phyloP scores from a whole-genome alignment of 2,888 invertebrate genomes.

The Drosophila yooni region DNA sequence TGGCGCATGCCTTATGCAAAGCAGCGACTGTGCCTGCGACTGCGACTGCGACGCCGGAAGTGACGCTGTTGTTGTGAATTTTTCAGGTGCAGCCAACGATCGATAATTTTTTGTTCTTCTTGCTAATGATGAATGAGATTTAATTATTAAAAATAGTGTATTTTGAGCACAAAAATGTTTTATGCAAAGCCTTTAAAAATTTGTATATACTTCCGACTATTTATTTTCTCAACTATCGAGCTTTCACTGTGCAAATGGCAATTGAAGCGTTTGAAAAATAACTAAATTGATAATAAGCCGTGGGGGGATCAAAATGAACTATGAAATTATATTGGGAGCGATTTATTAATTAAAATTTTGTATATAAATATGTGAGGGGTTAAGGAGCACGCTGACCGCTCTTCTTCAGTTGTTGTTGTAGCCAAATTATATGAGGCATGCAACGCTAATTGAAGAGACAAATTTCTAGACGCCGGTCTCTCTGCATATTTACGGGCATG shows the following conservation, averaged over 20 bases:
- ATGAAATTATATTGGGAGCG: conserved; percentile 3
- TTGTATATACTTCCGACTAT: background rate
- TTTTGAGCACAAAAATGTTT: background rate
- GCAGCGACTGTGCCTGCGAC: conserved; percentile 4
- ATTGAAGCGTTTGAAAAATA: conserved; percentile 13
- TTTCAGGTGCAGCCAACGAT: background rate
- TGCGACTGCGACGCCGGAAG: conserved; percentile 44
- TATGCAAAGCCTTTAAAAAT: background rate
- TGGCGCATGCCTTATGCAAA: conserved; percentile 31
- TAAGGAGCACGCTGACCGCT: conserved; percentile 26
- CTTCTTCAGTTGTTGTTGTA: conserved; percentile 38
- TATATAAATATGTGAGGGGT: conserved; percentile 35
- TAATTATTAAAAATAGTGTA: background rate
- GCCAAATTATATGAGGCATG: conserved; percentile 45
- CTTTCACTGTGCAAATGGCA: background rate
- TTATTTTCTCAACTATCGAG: background rate
- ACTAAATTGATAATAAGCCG: conserved; percentile 18
- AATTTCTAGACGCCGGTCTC: conserved; percentile 27
- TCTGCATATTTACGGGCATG: background rate
- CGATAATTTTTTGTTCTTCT: background rate
- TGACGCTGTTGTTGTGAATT: conserved; percentile 47
- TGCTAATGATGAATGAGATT: background rate
- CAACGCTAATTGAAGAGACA: conserved; percentile 58
- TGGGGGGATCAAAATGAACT: background rate
- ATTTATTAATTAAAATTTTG: conserved; percentile 39